Evolutionary conservation across 2,113 vertebrate species (phyloP).

Genomic region (Gobiocypris rarus): DNA sequence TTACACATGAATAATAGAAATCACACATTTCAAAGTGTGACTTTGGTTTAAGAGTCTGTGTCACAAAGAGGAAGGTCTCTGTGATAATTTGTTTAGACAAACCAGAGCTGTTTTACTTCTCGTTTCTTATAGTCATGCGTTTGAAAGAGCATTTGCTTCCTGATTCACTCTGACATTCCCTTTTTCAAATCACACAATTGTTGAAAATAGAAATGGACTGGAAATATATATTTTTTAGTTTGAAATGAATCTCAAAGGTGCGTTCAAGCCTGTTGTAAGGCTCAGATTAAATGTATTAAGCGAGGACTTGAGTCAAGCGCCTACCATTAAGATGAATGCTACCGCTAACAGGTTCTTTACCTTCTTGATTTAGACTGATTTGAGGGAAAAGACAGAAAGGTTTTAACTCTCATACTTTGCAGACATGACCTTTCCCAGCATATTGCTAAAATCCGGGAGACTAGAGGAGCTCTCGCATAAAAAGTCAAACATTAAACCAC

Average conservation of each 20-base stretch:
- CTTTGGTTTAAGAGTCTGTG: too few species aligned
- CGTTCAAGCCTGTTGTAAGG: background rate
- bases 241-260: background rate
- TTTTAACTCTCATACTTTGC: background rate
- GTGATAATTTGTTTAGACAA: too few species aligned
- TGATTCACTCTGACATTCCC: too few species aligned
- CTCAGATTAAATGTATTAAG: background rate
- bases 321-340: background rate
- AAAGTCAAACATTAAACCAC: background rate
- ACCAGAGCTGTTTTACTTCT: too few species aligned
- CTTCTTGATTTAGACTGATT: background rate
- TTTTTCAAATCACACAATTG: too few species aligned
- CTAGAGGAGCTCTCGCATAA: background rate
- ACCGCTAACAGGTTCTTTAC: background rate
- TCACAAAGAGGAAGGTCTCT: too few species aligned
- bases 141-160: too few species aligned
- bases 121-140: too few species aligned
- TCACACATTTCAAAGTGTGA: too few species aligned
- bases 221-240: background rate
- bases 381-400: background rate
- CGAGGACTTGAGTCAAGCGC: background rate
- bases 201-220: background rate
- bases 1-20: too few species aligned
- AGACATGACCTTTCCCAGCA: background rate
- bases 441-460: background rate